A percentile compares a stretch with the other conserved stretches of the same genome.
phyloP scores from a whole-genome alignment of 2,888 invertebrate genomes.

The Morpho achilles region DNA sequence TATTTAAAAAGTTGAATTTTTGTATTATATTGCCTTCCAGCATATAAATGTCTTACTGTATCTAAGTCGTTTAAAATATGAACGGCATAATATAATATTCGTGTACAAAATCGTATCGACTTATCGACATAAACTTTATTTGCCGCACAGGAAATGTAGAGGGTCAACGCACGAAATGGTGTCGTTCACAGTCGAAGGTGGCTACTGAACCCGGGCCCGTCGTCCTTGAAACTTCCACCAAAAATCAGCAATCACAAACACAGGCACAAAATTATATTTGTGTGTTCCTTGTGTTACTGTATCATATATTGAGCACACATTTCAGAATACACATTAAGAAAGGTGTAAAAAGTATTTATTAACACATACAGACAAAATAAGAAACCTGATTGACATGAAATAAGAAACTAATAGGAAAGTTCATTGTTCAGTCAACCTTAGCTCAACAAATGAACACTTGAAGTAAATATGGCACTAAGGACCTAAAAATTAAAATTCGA shows the following conservation, averaged over 20 bases:
- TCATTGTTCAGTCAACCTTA: too few relatives aligned
- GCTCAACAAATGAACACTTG: too few relatives aligned
- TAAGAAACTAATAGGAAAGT: not conserved
- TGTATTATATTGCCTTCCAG: not conserved
- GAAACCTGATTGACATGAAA: conserved; percentile 9
- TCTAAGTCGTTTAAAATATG: conserved; percentile 2
- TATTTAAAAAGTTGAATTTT: too few relatives aligned
- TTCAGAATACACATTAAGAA: conserved; percentile 5
- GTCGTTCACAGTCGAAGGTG: conserved; percentile 71
- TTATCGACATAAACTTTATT: conserved; percentile 52
- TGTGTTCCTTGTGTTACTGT: conserved; percentile 19
- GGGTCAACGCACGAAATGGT: conserved; percentile 73
- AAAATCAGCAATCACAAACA: conserved; percentile 63
- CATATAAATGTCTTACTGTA: conserved; percentile 2
- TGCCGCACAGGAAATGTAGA: conserved; percentile 61
- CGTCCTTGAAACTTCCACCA: conserved; percentile 69
- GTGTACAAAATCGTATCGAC: conserved; percentile 50
- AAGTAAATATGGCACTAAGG: too few relatives aligned
- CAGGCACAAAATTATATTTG: conserved; percentile 29
- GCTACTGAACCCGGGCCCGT: conserved; percentile 70
- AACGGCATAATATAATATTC: conserved; percentile 25
- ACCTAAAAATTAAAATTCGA: too few relatives aligned
- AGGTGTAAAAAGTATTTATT: conserved; percentile 16
- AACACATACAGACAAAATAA: conserved; percentile 8
- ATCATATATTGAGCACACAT: conserved; percentile 23